A percentile compares a stretch with the other conserved stretches of the same genome.
phyloP scores from a whole-genome alignment of 2,113 vertebrate species.

The Climacteris rufus region DNA sequence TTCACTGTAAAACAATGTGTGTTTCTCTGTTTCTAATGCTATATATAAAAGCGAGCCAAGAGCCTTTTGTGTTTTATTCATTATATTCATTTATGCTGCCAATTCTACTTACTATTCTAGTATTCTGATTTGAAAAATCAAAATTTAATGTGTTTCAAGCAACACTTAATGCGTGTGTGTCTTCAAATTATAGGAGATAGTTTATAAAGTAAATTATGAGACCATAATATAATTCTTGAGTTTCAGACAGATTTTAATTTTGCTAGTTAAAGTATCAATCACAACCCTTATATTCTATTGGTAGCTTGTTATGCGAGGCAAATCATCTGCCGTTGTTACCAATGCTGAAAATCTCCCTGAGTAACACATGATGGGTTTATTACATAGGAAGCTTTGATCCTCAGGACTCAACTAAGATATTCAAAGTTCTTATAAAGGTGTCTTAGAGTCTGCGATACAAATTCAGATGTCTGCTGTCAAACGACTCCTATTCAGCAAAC shows the following conservation, averaged over 20 bases:
- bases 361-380: background rate
- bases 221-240: background rate
- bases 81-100: constrained; percentile 55
- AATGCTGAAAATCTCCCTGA: background rate
- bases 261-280: constrained; percentile 28
- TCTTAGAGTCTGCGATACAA: constrained; percentile 43
- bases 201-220: constrained; percentile 32
- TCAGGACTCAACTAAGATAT: constrained; percentile 29
- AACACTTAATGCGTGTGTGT: background rate
- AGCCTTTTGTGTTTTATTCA: constrained; percentile 31
- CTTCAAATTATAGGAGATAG: constrained; percentile 2
- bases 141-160: constrained; percentile 25
- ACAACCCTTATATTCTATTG: background rate
- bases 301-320: background rate
- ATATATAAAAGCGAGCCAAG: constrained; percentile 25
- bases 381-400: constrained; percentile 35
- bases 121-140: background rate
- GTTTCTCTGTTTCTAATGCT: constrained; percentile 37
- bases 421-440: constrained; percentile 33
- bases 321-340: background rate
- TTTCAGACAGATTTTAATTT: constrained; percentile 5
- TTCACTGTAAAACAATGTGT: constrained; percentile 31
- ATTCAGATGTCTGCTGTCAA: constrained; percentile 57
- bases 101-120: constrained; percentile 33
- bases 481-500: constrained; percentile 48